phyloP scores from a whole-genome alignment of 2,888 invertebrate genomes.

The Alitta virens region DNA sequence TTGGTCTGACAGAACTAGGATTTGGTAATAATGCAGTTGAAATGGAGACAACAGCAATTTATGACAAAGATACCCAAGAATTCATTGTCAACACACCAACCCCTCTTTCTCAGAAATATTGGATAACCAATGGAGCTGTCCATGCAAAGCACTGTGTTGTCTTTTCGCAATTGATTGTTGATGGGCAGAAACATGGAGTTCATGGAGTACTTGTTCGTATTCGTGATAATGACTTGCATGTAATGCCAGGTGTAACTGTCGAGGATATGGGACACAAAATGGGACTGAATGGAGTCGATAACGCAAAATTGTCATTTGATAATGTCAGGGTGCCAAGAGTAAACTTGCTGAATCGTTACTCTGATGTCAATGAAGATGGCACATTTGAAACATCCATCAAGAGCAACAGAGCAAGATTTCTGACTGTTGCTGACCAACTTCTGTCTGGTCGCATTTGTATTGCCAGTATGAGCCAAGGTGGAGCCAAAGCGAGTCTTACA shows the following conservation, averaged over 20 bases:
- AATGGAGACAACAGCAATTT: constrained; percentile 39
- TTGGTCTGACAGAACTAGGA: constrained; percentile 37
- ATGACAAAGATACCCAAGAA: constrained; percentile 31
- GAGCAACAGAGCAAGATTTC: constrained; percentile 30
- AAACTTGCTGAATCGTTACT: constrained; percentile 32
- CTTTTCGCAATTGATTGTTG: constrained; percentile 31
- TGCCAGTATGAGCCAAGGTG: constrained; percentile 31
- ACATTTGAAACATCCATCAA: constrained; percentile 31
- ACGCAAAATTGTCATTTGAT: constrained; percentile 34
- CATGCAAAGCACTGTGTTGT: constrained; percentile 39
- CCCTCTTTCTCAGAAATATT: constrained; percentile 36
- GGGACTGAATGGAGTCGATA: constrained; percentile 40
- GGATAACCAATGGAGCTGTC: constrained; percentile 40
- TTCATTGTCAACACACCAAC: constrained; percentile 33
- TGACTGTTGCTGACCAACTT: constrained; percentile 38
- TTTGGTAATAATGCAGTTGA: constrained; percentile 40
- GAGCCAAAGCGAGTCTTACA: constrained; percentile 26
- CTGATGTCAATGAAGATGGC: constrained; percentile 32
- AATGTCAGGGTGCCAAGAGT: constrained; percentile 34
- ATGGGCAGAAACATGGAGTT: constrained; percentile 29
- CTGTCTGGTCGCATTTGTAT: constrained; percentile 37
- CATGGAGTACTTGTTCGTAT: constrained; percentile 34
- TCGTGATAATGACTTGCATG: constrained; percentile 31
- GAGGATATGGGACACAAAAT: constrained; percentile 39
- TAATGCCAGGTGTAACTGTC: constrained; percentile 31